Conservation (phyloP, 1,140 invertebrate species). For the Matsumurasca onukii region DNA sequence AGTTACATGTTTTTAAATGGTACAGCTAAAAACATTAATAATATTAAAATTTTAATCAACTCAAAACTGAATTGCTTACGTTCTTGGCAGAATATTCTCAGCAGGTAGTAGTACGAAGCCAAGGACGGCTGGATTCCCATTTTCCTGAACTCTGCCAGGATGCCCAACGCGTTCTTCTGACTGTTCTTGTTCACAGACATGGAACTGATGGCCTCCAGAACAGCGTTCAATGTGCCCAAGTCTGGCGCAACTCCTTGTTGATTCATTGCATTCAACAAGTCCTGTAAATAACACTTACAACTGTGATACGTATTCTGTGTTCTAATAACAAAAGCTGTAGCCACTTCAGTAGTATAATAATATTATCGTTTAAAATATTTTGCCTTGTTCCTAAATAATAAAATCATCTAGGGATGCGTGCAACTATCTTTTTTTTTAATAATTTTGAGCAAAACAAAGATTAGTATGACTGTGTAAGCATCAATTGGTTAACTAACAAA, state of each 20-base stretch:
- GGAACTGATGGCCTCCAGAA: constrained; percentile 57
- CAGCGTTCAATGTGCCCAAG: constrained; percentile 70
- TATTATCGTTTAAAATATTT: too few relatives aligned
- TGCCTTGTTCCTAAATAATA: too few relatives aligned
- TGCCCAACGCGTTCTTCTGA: constrained; percentile 50
- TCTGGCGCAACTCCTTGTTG: constrained; percentile 62
- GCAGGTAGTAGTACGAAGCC: constrained; percentile 69
- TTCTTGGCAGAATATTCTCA: constrained; percentile 66
- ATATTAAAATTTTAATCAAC: too few relatives aligned
- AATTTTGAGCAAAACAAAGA: too few relatives aligned
- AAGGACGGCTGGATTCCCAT: constrained; percentile 72
- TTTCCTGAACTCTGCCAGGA: constrained; percentile 65
- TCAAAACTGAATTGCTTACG: constrained; percentile 57
- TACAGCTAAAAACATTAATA: too few relatives aligned
- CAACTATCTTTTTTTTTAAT: too few relatives aligned
- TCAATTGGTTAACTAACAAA: too few relatives aligned
- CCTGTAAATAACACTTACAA: constrained; percentile 39
- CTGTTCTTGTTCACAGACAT: constrained; percentile 51
- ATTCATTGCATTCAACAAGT: constrained; percentile 62
- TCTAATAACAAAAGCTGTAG: too few relatives aligned
- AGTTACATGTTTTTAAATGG: too few relatives aligned
- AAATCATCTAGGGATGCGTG: too few relatives aligned
- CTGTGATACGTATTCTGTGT: not conserved
- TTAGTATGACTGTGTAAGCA: too few relatives aligned
- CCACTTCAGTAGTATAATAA: too few relatives aligned